Evolutionary conservation across 2,888 invertebrate species (phyloP).

Genomic region (Diarsia dahlii): DNA sequence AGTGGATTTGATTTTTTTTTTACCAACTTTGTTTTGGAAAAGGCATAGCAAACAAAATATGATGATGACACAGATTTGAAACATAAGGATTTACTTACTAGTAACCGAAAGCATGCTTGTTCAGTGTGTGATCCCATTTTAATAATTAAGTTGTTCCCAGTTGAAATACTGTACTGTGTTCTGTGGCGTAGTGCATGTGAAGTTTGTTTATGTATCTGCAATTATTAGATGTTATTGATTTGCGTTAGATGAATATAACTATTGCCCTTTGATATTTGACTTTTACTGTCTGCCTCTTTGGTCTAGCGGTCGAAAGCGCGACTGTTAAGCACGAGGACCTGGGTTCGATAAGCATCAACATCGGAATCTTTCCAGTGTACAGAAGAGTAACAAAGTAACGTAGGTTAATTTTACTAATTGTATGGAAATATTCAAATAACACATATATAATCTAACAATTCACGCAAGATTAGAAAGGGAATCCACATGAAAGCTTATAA

Average conservation of each 20-base stretch:
- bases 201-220: conserved; percentile 30
- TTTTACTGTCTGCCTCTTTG: background rate
- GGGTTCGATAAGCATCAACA: background rate
- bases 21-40: background rate
- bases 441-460: background rate
- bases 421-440: conserved; percentile 6
- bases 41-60: background rate
- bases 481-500: conserved; percentile 33
- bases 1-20: no score
- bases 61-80: background rate
- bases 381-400: background rate
- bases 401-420: background rate
- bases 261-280: background rate
- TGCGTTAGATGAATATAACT: conserved; percentile 16
- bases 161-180: conserved; percentile 5
- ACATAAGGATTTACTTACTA: background rate
- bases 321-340: no score
- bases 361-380: background rate
- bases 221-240: conserved; percentile 33
- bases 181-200: conserved; percentile 15
- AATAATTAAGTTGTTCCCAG: background rate
- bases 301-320: background rate
- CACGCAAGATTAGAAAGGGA: conserved; percentile 20
- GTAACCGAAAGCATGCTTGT: background rate
- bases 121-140: background rate